Evolutionary conservation across 2,888 invertebrate species (phyloP), one percentile per base, ranked within the genome.

Genomic region (Microdon myrmicae): DNA sequence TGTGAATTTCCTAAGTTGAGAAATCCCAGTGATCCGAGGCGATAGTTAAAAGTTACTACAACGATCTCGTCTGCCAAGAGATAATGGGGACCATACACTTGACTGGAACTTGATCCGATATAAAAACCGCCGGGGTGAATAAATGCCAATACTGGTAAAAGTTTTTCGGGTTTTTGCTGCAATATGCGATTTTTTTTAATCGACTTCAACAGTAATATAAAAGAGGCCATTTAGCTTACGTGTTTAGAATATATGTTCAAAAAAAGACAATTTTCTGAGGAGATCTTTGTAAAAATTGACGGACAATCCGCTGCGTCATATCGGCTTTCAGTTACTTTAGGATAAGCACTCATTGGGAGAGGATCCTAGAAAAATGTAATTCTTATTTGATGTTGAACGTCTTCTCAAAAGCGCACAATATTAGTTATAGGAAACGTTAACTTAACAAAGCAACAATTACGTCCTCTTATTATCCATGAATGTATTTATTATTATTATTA

Each of bases 101-200:
- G 29, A 41, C 71, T 72, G 3, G 64, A 28, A 9, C 69, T 60
- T 0, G 85, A 83, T 28, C 78, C 79, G 2, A 79, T 73, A 73
- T 85, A 85, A 72, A 85, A 86, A n/a, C 82, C 86, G 1, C 88
- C 88, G 0, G 84, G 81, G 74, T 87, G 87, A 61, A 88, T 82
- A 73, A 81, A 85, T 1, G 87, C 82, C 2, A 88, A 74, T 1
- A 88, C 87, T 0, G 88, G 86, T 8, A 39, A 29, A 0, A 55
- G 49, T 19, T 20, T 17, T 1, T 9, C 10, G 8, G 47, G 19
- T 0, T 41, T 64, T 13, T 58, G 17, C 71, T 70, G 28, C 0
- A 56, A 10, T 17, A 13, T 4, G 2, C 4, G 7, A 8, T 3
- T 10, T 7, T 38, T 13, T 12, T 7, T 3, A 25, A 61, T 49